phyloP scores from a whole-genome alignment of 2,888 invertebrate species.

The Diogma glabrata region DNA sequence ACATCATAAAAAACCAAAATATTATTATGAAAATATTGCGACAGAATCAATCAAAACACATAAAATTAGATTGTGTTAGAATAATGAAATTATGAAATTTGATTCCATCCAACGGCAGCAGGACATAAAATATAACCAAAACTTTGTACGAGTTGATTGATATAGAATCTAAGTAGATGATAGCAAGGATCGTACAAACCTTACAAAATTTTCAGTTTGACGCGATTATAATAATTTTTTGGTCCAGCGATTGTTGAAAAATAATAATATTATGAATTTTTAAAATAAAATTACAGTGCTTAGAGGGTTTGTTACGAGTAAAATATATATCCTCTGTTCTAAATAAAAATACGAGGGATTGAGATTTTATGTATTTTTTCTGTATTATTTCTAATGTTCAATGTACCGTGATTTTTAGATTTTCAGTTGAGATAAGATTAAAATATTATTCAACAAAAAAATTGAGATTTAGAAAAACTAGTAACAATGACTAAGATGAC shows the following conservation, averaged over 20 bases:
- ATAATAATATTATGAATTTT: constrained; percentile 5
- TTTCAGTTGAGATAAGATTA: constrained; percentile 7
- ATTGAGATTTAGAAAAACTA: not conserved
- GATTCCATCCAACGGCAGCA: too few relatives aligned
- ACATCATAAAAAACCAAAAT: too few relatives aligned
- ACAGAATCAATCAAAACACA: too few relatives aligned
- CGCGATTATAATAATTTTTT: constrained; percentile 9
- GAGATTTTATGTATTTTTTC: constrained; percentile 6
- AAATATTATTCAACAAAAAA: constrained; percentile 3
- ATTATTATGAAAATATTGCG: too few relatives aligned
- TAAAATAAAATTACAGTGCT: constrained; percentile 5
- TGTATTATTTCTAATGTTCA: constrained; percentile 9
- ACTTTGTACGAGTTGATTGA: too few relatives aligned
- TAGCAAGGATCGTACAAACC: not conserved
- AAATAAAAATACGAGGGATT: not conserved
- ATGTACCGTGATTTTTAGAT: constrained; percentile 8
- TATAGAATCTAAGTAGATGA: too few relatives aligned
- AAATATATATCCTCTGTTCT: not conserved
- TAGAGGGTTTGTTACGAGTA: too few relatives aligned
- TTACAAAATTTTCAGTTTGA: constrained; percentile 1
- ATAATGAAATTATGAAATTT: too few relatives aligned
- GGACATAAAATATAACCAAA: too few relatives aligned
- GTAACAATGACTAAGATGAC: constrained; percentile 2
- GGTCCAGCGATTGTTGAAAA: constrained; percentile 7
- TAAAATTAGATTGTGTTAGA: too few relatives aligned